These are phyloP conservation scores for Hemistola chrysoprasaria DNA, from an alignment of 2,888 invertebrate genomes.

Conservation along the genomic window DNA sequence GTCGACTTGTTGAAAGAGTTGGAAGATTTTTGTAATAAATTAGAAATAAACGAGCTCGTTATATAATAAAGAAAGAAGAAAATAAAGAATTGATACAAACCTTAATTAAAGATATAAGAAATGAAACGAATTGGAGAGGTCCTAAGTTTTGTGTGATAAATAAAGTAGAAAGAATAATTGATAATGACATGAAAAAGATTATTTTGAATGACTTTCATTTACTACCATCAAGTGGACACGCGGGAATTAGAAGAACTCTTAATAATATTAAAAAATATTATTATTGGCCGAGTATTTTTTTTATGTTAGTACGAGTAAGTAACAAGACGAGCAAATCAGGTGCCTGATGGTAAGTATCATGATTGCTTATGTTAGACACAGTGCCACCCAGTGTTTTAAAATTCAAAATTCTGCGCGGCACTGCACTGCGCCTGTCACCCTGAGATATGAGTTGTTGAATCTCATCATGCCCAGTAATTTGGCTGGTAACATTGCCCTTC, in stretches of 20 bases:
- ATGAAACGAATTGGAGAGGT: constrained; percentile 25
- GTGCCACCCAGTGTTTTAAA: too few relatives aligned
- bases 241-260: not conserved
- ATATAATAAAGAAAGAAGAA: constrained; percentile 14
- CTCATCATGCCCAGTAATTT: too few relatives aligned
- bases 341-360: too few relatives aligned
- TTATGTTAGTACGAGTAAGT: too few relatives aligned
- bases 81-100: constrained; percentile 23
- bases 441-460: too few relatives aligned
- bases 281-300: not conserved
- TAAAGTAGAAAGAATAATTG: not conserved
- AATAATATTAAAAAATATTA: not conserved
- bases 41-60: constrained; percentile 13
- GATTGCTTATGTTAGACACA: too few relatives aligned
- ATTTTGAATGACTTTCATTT: not conserved
- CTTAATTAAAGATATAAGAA: constrained; percentile 19
- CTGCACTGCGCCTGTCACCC: too few relatives aligned
- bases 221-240: not conserved
- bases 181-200: not conserved
- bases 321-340: too few relatives aligned
- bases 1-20: constrained; percentile 24
- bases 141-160: constrained; percentile 14
- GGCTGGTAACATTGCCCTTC: too few relatives aligned
- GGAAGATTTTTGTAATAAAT: constrained; percentile 18
- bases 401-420: too few relatives aligned